Percentiles rank a stretch among this genome's conserved stretches.
phyloP scores from a whole-genome alignment of 2,888 invertebrate genomes.

The Chymomyza procnemis region DNA sequence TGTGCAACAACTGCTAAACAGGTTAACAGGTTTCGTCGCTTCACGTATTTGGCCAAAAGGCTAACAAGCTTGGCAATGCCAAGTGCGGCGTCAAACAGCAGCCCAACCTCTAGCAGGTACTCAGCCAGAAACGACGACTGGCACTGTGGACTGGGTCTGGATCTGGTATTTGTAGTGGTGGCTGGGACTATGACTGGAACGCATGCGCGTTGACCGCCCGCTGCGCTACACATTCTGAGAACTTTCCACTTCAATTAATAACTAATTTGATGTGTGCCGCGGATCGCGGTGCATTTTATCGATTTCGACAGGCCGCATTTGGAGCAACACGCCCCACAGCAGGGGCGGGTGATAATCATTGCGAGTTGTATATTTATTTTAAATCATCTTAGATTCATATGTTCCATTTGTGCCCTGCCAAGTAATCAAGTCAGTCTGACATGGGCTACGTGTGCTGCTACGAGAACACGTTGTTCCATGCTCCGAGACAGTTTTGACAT shows the following conservation, averaged over 20 bases:
- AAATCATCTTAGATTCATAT: not conserved
- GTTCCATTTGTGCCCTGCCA: not conserved
- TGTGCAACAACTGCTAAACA: conserved; percentile 44
- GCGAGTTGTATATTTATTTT: not conserved
- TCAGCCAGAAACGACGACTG: not conserved
- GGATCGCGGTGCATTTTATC: conserved; percentile 67
- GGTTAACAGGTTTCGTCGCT: conserved; percentile 18
- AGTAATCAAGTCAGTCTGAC: not conserved
- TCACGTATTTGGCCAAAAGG: conserved; percentile 28
- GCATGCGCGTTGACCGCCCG: conserved; percentile 72
- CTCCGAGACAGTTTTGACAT: not conserved
- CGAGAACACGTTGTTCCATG: not conserved
- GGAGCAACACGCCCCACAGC: conserved; percentile 45
- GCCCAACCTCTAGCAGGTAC: conserved; percentile 8
- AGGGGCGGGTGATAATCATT: conserved; percentile 17
- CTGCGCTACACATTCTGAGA: conserved; percentile 71
- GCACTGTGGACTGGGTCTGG: not conserved
- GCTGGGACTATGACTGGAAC: conserved; percentile 32
- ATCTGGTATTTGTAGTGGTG: not conserved
- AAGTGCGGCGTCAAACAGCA: conserved; percentile 16
- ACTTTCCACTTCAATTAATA: conserved; percentile 72
- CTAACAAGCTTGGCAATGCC: conserved; percentile 53
- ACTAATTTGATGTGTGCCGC: conserved; percentile 72
- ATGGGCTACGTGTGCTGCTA: not conserved
- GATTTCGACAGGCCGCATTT: conserved; percentile 63